Evolutionary conservation across 2,888 invertebrate genomes (phyloP).

Genomic region (Carcina quercana): DNA sequence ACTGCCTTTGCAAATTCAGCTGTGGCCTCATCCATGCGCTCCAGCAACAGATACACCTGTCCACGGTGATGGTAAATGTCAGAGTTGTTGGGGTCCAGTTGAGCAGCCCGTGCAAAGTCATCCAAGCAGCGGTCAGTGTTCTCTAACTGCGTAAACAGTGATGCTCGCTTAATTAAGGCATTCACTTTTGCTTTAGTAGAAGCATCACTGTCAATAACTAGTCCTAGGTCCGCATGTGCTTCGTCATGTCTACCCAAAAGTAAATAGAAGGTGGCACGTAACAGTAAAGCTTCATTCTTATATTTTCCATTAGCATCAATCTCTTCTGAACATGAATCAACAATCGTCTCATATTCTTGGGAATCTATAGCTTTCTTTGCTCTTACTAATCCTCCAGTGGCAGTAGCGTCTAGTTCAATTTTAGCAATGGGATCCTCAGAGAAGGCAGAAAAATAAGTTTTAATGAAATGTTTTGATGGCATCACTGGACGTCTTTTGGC

Average conservation of each 20-base stretch:
- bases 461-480: conserved; percentile 91
- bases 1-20: conserved; percentile 89
- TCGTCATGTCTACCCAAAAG: conserved; percentile 84
- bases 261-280: conserved; percentile 89
- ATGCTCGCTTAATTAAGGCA: conserved; percentile 91
- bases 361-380: conserved; percentile 81
- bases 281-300: conserved; percentile 82
- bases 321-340: conserved; percentile 87
- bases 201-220: conserved; percentile 78
- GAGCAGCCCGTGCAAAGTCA: conserved; percentile 86
- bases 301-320: conserved; percentile 77
- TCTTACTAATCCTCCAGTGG: conserved; percentile 77
- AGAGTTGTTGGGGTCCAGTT: conserved; percentile 84
- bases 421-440: conserved; percentile 87
- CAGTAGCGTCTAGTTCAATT: conserved; percentile 56
- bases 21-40: conserved; percentile 86
- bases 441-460: conserved; percentile 91
- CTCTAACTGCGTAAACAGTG: conserved; percentile 86
- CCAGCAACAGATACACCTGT: conserved; percentile 88
- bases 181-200: conserved; percentile 82
- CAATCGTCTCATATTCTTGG: conserved; percentile 84
- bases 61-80: conserved; percentile 96
- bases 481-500: conserved; percentile 80
- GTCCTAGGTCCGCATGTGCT: conserved; percentile 81
- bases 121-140: conserved; percentile 81